These are phyloP conservation scores for Luscinia megarhynchos DNA, from an alignment of 2,797 vertebrate species.

Conservation along the genomic window DNA sequence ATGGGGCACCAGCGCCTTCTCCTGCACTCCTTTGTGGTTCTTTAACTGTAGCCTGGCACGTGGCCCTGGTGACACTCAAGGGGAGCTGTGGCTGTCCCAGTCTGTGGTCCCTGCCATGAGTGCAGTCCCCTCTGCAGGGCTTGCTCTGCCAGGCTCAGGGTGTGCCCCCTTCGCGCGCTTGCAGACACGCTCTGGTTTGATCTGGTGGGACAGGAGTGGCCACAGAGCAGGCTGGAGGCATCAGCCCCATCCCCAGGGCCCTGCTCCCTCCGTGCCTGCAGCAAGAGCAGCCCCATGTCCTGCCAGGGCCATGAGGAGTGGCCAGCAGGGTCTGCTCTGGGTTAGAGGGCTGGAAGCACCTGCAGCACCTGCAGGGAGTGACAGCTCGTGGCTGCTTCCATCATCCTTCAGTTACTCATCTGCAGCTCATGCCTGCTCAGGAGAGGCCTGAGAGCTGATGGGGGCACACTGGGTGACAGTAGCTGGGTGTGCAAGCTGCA, in stretches of 20 bases:
- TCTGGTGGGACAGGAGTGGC: neutral
- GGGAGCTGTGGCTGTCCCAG: neutral
- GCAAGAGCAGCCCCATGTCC: neutral
- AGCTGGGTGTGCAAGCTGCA: neutral
- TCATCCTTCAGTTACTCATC: neutral
- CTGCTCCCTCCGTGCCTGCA: neutral
- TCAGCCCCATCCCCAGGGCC: neutral
- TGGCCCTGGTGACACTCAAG: rapidly evolving
- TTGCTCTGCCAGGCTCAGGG: neutral
- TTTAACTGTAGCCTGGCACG: neutral
- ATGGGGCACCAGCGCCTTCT: neutral
- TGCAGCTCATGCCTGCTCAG: rapidly evolving
- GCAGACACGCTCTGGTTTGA: neutral
- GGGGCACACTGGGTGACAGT: neutral
- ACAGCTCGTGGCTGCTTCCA: rapidly evolving
- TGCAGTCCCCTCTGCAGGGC: neutral
- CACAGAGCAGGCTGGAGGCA: neutral
- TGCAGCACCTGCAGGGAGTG: neutral
- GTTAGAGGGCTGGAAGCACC: neutral
- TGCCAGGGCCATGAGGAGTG: neutral
- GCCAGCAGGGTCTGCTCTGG: rapidly evolving
- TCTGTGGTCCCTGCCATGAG: neutral
- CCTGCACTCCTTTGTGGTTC: neutral
- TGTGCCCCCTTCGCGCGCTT: rapidly evolving
- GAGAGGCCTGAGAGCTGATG: neutral